phyloP scores from a whole-genome alignment of 2,113 vertebrate species.

The Mirza zaza region DNA sequence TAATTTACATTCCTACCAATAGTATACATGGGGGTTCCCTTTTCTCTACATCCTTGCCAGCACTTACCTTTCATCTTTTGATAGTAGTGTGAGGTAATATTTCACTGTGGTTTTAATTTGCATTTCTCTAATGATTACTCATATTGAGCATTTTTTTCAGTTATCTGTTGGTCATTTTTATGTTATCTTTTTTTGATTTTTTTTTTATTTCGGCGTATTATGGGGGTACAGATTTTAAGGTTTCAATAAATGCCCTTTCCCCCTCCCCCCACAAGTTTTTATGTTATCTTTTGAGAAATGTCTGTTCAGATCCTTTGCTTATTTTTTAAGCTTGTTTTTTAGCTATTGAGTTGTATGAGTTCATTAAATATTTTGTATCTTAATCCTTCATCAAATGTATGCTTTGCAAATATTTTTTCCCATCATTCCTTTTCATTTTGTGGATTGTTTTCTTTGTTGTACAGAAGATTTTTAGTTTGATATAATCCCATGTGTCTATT shows the following conservation, averaged over 20 bases:
- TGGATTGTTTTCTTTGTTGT: background rate
- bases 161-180: background rate
- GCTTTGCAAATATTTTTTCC: background rate
- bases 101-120: background rate
- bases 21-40: background rate
- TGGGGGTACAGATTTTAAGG: too few relatives aligned
- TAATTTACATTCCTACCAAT: background rate
- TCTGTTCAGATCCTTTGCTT: background rate
- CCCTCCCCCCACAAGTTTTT: too few relatives aligned
- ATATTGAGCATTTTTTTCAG: background rate
- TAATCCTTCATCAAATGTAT: background rate
- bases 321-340: background rate
- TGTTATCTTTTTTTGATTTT: background rate
- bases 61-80: background rate
- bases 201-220: too few relatives aligned
- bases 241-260: too few relatives aligned
- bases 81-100: background rate
- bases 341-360: background rate
- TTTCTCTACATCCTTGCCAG: background rate
- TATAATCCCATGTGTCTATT: background rate
- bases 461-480: background rate
- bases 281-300: background rate
- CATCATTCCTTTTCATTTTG: background rate
- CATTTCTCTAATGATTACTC: background rate
- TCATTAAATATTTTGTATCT: background rate